Percentiles rank a stretch among this genome's conserved stretches.
Evolutionary conservation across 2,797 vertebrate genomes (phyloP).

Genomic region (Synaphobranchus kaupii): DNA sequence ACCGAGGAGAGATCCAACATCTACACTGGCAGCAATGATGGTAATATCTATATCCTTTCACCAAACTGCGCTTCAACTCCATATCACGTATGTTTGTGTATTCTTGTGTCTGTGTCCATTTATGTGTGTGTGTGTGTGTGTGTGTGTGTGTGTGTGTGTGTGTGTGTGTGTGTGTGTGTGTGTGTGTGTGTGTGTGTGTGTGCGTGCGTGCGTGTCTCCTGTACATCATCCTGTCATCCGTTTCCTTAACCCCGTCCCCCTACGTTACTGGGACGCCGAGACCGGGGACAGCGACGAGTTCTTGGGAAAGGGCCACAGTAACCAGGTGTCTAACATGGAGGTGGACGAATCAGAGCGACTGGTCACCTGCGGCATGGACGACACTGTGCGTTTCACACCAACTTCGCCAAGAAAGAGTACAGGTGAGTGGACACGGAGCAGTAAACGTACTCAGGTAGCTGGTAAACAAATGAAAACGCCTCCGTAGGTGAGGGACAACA

Average conservation of each 20-base stretch:
- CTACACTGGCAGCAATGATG: slow-evolving; percentile 94
- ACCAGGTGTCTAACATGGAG: slow-evolving; percentile 86
- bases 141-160: not conserved
- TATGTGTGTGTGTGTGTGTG: not conserved
- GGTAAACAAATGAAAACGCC: too few relatives aligned
- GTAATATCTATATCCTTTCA: slow-evolving; percentile 97
- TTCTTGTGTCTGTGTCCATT: not conserved
- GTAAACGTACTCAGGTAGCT: not conserved
- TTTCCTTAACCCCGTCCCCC: slow-evolving; percentile 70
- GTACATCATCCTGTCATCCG: not conserved
- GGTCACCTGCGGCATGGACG: slow-evolving; percentile 95
- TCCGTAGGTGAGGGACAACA: not conserved
- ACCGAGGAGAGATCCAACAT: slow-evolving; percentile 79
- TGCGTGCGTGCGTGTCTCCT: too few relatives aligned
- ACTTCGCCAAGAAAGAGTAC: slow-evolving; percentile 80
- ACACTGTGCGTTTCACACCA: slow-evolving; percentile 89
- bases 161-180: not conserved
- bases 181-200: not conserved
- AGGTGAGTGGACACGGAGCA: slow-evolving; percentile 72
- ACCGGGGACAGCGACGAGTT: slow-evolving; percentile 86
- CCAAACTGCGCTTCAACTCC: not conserved
- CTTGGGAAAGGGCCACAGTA: slow-evolving; percentile 90
- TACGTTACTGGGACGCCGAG: slow-evolving; percentile 95
- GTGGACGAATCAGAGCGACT: slow-evolving; percentile 75
- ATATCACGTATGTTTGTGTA: not conserved